Evolutionary conservation across 2,113 vertebrate species (phyloP).

Genomic region (Campylomormyrus numenius): DNA sequence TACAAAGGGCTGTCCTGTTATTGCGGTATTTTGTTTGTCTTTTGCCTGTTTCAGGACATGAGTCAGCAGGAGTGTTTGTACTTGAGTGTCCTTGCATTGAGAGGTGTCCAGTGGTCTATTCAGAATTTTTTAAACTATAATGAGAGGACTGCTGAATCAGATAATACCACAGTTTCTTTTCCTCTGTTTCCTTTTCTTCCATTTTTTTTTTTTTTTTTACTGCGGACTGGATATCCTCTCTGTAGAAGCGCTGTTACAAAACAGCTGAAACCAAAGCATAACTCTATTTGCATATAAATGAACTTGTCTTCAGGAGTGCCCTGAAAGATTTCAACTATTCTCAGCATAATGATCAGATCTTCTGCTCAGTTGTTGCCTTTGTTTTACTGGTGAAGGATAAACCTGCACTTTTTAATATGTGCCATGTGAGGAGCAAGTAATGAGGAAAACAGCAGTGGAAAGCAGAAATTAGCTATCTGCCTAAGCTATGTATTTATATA

Average conservation of each 20-base stretch:
- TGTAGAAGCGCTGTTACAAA: not conserved
- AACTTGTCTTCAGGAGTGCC: not conserved
- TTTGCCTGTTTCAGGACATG: not conserved
- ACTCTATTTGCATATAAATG: not conserved
- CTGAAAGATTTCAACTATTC: not conserved
- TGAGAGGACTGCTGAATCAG: not conserved
- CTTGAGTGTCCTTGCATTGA: not conserved
- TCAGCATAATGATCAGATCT: not conserved
- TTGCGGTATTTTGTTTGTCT: not conserved
- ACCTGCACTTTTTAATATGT: not conserved
- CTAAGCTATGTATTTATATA: not conserved
- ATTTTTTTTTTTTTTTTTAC: not conserved
- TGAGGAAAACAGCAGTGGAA: not conserved
- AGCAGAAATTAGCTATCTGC: not conserved
- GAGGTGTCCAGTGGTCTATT: not conserved
- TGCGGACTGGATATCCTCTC: not conserved
- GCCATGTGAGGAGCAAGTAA: not conserved
- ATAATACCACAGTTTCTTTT: not conserved
- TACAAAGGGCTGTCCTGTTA: not conserved
- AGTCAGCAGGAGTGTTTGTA: conserved; percentile 9
- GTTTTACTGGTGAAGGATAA: not conserved
- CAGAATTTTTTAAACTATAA: not conserved
- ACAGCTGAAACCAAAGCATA: not conserved
- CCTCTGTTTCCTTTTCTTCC: not conserved
- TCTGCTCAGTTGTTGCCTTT: not conserved